These are phyloP conservation scores for Microhierax caerulescens DNA, from an alignment of 2,797 vertebrate species.

Conservation along the genomic window DNA sequence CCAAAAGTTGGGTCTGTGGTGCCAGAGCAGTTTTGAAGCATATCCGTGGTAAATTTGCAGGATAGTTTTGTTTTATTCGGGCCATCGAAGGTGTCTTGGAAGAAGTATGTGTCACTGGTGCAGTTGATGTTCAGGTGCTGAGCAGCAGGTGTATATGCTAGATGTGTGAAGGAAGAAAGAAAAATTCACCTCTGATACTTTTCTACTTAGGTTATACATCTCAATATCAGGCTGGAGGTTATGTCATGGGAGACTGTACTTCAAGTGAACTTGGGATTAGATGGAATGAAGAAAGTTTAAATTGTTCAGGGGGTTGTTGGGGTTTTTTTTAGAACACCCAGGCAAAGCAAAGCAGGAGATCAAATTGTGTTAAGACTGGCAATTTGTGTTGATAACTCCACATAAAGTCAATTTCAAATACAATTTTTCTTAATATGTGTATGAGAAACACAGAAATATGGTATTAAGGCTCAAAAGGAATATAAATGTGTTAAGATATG, in stretches of 20 bases:
- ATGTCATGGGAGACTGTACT: background rate
- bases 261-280: background rate
- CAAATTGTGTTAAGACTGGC: background rate
- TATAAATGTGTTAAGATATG: background rate
- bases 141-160: conserved; percentile 82
- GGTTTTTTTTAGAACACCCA: background rate
- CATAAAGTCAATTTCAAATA: background rate
- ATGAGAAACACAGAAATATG: background rate
- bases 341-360: background rate
- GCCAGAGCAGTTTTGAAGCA: conserved; percentile 85
- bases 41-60: conserved; percentile 84
- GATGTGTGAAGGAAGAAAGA: background rate
- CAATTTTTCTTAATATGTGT: background rate
- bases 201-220: background rate
- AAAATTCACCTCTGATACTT: background rate
- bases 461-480: background rate
- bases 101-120: conserved; percentile 76
- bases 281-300: background rate
- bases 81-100: conserved; percentile 75
- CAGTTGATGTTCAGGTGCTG: conserved; percentile 79
- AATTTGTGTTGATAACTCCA: background rate
- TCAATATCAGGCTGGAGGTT: background rate
- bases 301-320: background rate
- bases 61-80: conserved; percentile 83
- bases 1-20: conserved; percentile 82